Evolutionary conservation across 1,140 invertebrate genomes (phyloP).

Genomic region (Orius insidiosus): DNA sequence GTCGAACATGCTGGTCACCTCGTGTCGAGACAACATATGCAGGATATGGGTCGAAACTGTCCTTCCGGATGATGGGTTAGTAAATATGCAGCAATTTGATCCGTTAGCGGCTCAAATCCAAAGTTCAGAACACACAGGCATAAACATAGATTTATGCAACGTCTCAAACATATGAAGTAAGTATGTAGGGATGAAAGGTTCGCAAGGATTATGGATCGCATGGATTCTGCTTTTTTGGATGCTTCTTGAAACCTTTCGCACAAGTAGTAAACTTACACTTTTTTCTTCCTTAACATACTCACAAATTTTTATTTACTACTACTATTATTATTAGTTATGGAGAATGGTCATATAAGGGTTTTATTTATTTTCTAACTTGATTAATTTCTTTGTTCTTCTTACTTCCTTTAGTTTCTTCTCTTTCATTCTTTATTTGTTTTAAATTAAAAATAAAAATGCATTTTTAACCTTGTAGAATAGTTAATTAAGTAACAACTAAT

Average conservation of each 20-base stretch:
- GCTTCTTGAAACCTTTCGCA: not conserved
- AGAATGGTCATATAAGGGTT: too few relatives aligned
- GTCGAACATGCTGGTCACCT: constrained; percentile 94
- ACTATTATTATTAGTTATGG: too few relatives aligned
- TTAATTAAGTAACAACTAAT: too few relatives aligned
- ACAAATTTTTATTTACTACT: too few relatives aligned
- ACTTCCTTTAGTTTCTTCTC: too few relatives aligned
- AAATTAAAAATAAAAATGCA: too few relatives aligned
- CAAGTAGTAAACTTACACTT: not conserved
- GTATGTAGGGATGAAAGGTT: constrained; percentile 18
- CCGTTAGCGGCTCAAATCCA: constrained; percentile 51
- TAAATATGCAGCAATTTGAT: constrained; percentile 72
- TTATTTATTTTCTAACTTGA: too few relatives aligned
- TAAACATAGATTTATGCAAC: constrained; percentile 89
- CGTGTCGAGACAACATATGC: constrained; percentile 95
- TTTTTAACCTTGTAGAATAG: too few relatives aligned
- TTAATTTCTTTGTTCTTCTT: too few relatives aligned
- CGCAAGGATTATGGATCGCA: too few relatives aligned
- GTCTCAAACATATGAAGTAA: constrained; percentile 89
- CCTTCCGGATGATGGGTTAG: constrained; percentile 83
- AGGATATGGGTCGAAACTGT: constrained; percentile 96
- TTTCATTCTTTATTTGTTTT: too few relatives aligned
- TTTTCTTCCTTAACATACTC: not conserved
- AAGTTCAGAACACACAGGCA: constrained; percentile 82
- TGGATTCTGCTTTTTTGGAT: not conserved